Percentiles rank a stretch among this genome's conserved stretches.
Conservation (phyloP, 2,888 invertebrate species). For the Acleris holmiana region DNA sequence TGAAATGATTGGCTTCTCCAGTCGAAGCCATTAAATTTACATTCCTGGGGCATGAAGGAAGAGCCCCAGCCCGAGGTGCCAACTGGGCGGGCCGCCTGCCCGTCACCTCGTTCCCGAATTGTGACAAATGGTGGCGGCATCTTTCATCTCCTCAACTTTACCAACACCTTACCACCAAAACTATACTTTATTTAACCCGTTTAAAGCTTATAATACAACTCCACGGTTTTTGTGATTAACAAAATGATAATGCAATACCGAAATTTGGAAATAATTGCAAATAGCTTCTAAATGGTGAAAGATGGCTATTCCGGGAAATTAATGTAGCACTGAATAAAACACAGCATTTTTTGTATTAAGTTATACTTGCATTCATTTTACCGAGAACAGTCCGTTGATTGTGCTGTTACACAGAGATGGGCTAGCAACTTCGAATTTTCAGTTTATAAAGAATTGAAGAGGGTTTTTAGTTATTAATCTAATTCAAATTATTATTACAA, state of each 20-base stretch:
- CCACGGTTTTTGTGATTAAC: slow-evolving; percentile 53
- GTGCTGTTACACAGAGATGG: too few relatives aligned
- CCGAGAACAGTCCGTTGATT: too few relatives aligned
- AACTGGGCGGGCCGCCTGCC: slow-evolving; percentile 77
- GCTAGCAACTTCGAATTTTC: too few relatives aligned
- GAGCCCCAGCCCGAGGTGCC: slow-evolving; percentile 60
- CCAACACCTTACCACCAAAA: slow-evolving; percentile 47
- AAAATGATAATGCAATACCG: slow-evolving; percentile 69
- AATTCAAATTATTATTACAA: too few relatives aligned
- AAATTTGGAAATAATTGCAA: slow-evolving; percentile 81
- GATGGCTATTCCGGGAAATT: slow-evolving; percentile 65
- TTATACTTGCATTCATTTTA: too few relatives aligned
- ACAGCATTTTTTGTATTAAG: too few relatives aligned
- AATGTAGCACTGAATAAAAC: slow-evolving; percentile 49
- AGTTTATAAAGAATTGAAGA: too few relatives aligned
- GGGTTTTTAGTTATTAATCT: too few relatives aligned
- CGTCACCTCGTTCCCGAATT: slow-evolving; percentile 78
- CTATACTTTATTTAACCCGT: slow-evolving; percentile 47
- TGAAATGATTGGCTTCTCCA: slow-evolving; percentile 73
- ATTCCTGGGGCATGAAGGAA: slow-evolving; percentile 67
- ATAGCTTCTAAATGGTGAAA: slow-evolving; percentile 66
- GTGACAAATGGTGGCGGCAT: slow-evolving; percentile 82
- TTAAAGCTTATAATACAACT: slow-evolving; percentile 47
- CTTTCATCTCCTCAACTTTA: slow-evolving; percentile 73
- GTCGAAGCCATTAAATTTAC: slow-evolving; percentile 72